phyloP scores from a whole-genome alignment of 2,888 invertebrate species.

The Mythimna pallens region DNA sequence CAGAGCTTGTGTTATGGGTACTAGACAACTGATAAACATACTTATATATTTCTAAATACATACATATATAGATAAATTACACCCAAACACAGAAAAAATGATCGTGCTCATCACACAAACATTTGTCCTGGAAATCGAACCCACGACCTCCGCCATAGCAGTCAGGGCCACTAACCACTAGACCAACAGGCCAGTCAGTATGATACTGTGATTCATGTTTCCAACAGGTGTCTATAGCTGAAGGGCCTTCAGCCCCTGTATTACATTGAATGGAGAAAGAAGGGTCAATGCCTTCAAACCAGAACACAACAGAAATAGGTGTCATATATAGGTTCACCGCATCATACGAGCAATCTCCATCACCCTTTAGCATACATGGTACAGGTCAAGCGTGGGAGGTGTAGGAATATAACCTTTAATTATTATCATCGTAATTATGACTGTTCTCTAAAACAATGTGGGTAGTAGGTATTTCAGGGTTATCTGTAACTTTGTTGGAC shows the following conservation, averaged over 20 bases:
- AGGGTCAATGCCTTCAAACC: background rate
- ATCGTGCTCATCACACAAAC: too few relatives aligned
- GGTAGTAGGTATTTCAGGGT: background rate
- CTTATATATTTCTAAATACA: too few relatives aligned
- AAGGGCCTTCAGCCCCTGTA: background rate
- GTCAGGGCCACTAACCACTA: too few relatives aligned
- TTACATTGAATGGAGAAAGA: too few relatives aligned
- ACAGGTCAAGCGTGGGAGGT: slow-evolving; percentile 18
- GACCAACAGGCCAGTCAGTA: too few relatives aligned
- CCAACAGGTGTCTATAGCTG: too few relatives aligned
- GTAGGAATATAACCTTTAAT: slow-evolving; percentile 11
- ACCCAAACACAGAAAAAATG: too few relatives aligned
- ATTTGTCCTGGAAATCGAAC: too few relatives aligned
- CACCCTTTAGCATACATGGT: slow-evolving; percentile 12
- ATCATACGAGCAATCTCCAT: background rate
- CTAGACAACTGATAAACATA: too few relatives aligned
- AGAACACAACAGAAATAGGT: slow-evolving; percentile 14
- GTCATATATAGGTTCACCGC: slow-evolving; percentile 2
- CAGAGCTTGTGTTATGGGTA: too few relatives aligned
- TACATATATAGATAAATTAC: too few relatives aligned
- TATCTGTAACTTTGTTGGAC: background rate
- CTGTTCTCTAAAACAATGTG: background rate
- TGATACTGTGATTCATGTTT: background rate
- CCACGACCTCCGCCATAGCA: too few relatives aligned
- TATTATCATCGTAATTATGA: background rate